These are phyloP conservation scores for Euwallacea fornicatus DNA, from an alignment of 1,140 invertebrate genomes.

Conservation along the genomic window DNA sequence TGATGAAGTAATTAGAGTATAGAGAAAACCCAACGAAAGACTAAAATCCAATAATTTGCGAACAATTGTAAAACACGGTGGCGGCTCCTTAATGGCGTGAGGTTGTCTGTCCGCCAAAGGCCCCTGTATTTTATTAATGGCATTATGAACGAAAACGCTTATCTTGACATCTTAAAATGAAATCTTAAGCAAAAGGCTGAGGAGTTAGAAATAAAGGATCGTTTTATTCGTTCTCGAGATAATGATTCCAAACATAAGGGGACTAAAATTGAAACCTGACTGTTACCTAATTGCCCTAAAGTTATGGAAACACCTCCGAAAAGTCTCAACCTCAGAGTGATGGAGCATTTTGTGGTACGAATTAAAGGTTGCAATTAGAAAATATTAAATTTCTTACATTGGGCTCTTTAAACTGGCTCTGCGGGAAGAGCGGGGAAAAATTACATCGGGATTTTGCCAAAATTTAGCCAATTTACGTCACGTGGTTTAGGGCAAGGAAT, in stretches of 20 bases:
- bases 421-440: not conserved
- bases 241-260: not conserved
- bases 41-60: not conserved
- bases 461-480: no score
- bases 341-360: not conserved
- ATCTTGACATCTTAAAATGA: not conserved
- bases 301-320: not conserved
- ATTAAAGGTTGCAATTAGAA: not conserved
- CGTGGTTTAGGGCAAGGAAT: not conserved
- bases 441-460: not conserved
- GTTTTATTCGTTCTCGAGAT: not conserved
- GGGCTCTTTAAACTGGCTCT: no score
- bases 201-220: not conserved
- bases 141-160: not conserved
- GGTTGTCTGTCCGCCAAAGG: not conserved
- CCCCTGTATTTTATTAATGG: not conserved
- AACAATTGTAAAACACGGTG: not conserved
- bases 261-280: not conserved
- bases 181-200: not conserved
- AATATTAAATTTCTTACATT: not conserved
- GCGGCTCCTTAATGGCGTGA: not conserved
- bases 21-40: not conserved
- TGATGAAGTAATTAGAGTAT: not conserved
- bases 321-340: not conserved
- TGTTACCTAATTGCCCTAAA: not conserved